Evolutionary conservation across 2,797 vertebrate genomes (phyloP), one percentile per base, ranked within the genome.

Genomic region (Propithecus perrieri): DNA sequence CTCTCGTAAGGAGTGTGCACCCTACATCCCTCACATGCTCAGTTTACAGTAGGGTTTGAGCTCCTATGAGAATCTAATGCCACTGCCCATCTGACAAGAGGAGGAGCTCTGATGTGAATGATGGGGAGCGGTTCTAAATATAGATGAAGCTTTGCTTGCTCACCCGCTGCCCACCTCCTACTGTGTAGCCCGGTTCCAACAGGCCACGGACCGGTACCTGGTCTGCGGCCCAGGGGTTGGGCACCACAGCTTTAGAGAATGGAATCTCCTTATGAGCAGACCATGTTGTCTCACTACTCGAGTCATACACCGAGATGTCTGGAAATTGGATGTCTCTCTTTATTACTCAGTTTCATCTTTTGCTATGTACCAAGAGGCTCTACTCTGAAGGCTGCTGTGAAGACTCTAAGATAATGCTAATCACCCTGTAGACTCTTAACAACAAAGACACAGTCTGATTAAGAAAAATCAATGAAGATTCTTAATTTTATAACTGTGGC

Each of bases 51-150:
- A 59, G 4, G 24, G 11, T 28, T 59, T 26, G 0, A 4, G 57
- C 57, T 59, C 26, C 10, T 59, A 5, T 59, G 57, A 59, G 11
- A 59, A 12, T 28, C 24, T 59, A 59, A 28, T 59, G 57, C 24
- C 10, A 0, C 57, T 0, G 0, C 57, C 4, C 0, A 59, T 28
- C 0, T 5, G 24, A 4, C 26, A 28, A 0, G 26, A 59, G 57
- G 26, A 0, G 57, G 57, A 59, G 26, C 26, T 28, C 26, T 59
- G 57, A 59, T 59, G 57, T 12, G 57, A 59, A 11, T 10, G 1
- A 28, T 57, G 57, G 57, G 57, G 57, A 59, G 57, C 26, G 7
- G 57, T 10, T 28, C 4, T 59, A 12, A 59, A 59, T 28, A 28
- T 11, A 59, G 57, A 59, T 12, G 57, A 59, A 59, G 57, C 57